Evolutionary conservation across 2,113 vertebrate genomes (phyloP).

Genomic region (Trinectes maculatus): DNA sequence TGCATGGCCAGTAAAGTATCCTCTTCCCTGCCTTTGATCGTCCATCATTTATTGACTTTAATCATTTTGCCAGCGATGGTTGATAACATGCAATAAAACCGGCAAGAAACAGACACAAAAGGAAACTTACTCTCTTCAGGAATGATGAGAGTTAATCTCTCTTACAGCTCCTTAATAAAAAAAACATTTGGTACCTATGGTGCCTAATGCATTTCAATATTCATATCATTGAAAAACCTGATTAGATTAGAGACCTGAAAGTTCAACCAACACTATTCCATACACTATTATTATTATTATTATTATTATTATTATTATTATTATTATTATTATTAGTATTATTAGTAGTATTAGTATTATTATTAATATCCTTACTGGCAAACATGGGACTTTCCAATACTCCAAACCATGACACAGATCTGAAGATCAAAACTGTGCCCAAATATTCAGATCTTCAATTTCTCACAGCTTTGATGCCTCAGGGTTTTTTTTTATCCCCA

Average conservation of each 20-base stretch:
- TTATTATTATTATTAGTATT: conserved; percentile 38
- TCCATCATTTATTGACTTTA: conserved; percentile 30
- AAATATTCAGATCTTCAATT: conserved; percentile 48
- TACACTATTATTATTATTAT: conserved; percentile 29
- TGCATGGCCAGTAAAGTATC: conserved; percentile 16
- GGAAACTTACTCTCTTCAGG: not conserved
- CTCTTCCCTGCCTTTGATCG: conserved; percentile 29
- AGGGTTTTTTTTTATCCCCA: conserved; percentile 16
- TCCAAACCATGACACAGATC: conserved; percentile 32
- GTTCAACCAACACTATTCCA: not conserved
- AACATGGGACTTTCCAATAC: conserved; percentile 32
- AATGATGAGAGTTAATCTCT: conserved; percentile 7
- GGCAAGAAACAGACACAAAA: not conserved
- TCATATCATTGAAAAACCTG: conserved; percentile 19
- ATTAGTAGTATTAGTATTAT: no score
- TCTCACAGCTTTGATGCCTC: conserved; percentile 54
- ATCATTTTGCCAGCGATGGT: conserved; percentile 35
- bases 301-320: conserved; percentile 32
- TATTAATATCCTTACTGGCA: conserved; percentile 7
- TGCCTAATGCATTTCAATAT: not conserved
- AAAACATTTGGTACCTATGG: conserved; percentile 2
- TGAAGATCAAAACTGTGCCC: conserved; percentile 50
- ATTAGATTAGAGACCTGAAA: conserved; percentile 1
- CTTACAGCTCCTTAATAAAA: conserved; percentile 14
- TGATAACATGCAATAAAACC: conserved; percentile 37